Percentiles rank a stretch among this genome's conserved stretches.
Evolutionary conservation across 2,888 invertebrate genomes (phyloP).

Genomic region (Buathra laborator): DNA sequence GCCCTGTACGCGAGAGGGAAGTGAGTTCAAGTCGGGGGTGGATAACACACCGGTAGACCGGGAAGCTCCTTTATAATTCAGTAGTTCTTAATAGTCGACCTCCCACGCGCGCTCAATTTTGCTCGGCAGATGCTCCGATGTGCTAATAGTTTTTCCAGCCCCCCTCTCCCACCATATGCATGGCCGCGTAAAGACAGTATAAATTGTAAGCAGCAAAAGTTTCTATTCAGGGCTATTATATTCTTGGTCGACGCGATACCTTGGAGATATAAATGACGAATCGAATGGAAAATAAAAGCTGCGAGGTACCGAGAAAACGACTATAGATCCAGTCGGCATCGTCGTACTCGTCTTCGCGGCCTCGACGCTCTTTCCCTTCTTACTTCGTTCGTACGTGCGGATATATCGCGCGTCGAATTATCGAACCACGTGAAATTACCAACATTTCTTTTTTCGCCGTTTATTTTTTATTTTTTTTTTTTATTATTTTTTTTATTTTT

Average conservation of each 20-base stretch:
- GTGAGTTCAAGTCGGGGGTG: constrained; percentile 24
- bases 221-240: constrained; percentile 16
- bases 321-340: background rate
- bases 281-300: constrained; percentile 19
- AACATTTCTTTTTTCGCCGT: constrained; percentile 38
- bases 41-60: constrained; percentile 30
- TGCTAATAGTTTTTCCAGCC: constrained; percentile 14
- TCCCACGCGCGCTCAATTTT: constrained; percentile 42
- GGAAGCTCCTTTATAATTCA: constrained; percentile 58
- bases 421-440: constrained; percentile 62
- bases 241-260: constrained; percentile 5
- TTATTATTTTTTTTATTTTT: background rate
- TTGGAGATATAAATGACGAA: background rate
- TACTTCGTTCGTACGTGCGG: constrained; percentile 22
- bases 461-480: constrained; percentile 4
- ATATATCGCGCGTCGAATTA: constrained; percentile 51
- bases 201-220: constrained; percentile 27
- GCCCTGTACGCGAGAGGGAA: constrained; percentile 1
- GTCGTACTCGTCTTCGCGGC: background rate
- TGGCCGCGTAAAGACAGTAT: background rate
- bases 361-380: background rate
- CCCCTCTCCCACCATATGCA: background rate
- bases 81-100: constrained; percentile 52
- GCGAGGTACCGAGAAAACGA: background rate
- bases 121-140: constrained; percentile 37